phyloP scores from a whole-genome alignment of 2,113 vertebrate genomes.

The Tachysurus vachellii region DNA sequence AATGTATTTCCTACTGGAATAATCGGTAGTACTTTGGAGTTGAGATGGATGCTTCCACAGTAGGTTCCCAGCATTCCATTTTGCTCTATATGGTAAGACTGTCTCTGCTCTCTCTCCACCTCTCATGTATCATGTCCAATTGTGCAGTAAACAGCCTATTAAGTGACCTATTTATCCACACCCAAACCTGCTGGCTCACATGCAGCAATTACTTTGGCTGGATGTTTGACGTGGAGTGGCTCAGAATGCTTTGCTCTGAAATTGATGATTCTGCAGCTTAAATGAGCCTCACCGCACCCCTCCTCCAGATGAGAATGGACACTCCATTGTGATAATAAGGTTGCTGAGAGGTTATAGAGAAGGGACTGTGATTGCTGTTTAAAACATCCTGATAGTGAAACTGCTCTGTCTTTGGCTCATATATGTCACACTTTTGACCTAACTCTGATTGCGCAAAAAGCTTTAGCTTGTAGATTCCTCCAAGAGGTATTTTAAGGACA shows the following conservation, averaged over 20 bases:
- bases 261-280: constrained; percentile 51
- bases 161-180: constrained; percentile 79
- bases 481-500: neutral
- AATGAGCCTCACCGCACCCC: neutral
- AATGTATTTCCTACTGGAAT: neutral
- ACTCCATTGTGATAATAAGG: constrained; percentile 47
- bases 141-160: constrained; percentile 76
- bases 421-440: constrained; percentile 2
- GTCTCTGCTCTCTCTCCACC: constrained; percentile 44
- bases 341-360: constrained; percentile 14
- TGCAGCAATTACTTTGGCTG: constrained; percentile 73
- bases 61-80: constrained; percentile 19
- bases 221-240: constrained; percentile 62
- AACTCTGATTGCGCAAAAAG: neutral
- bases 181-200: constrained; percentile 73
- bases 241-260: constrained; percentile 62
- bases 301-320: constrained; percentile 31
- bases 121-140: constrained; percentile 71
- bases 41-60: constrained; percentile 14
- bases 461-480: neutral
- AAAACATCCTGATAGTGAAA: neutral
- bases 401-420: neutral
- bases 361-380: constrained; percentile 13
- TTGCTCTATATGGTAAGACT: neutral
- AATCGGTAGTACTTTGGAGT: neutral